Conservation (phyloP, 1,140 invertebrate species). For the Lycorma delicatula region DNA sequence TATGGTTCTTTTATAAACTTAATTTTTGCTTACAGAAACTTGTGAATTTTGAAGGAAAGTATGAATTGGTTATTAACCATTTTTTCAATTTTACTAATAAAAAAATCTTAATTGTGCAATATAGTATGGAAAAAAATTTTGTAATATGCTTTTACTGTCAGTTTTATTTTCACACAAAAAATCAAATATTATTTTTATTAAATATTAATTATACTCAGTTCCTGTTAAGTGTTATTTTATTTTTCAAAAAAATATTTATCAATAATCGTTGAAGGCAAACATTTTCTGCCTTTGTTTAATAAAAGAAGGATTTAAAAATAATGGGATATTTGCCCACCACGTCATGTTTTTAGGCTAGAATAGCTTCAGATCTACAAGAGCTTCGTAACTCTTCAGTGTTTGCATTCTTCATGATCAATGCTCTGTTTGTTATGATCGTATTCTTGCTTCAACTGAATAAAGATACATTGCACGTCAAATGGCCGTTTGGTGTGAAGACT, state of each 20-base stretch:
- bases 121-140: no score
- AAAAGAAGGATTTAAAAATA: not conserved
- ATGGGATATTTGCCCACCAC: not conserved
- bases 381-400: slow-evolving; percentile 90
- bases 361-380: slow-evolving; percentile 82
- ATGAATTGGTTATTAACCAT: no score
- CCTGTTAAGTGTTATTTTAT: no score
- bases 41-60: no score
- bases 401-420: slow-evolving; percentile 96
- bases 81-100: no score
- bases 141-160: no score
- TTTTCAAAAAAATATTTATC: not conserved
- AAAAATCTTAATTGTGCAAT: no score
- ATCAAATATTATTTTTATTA: no score
- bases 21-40: no score
- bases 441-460: slow-evolving; percentile 95
- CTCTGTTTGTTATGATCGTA: slow-evolving; percentile 95
- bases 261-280: not conserved
- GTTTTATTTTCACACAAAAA: no score
- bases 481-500: slow-evolving; percentile 87
- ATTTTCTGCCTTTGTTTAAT: not conserved
- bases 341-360: slow-evolving; percentile 62
- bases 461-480: slow-evolving; percentile 85
- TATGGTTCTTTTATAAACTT: no score
- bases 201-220: no score